phyloP scores from a whole-genome alignment of 2,888 invertebrate species.

The Caenorhabditis sp. region DNA sequence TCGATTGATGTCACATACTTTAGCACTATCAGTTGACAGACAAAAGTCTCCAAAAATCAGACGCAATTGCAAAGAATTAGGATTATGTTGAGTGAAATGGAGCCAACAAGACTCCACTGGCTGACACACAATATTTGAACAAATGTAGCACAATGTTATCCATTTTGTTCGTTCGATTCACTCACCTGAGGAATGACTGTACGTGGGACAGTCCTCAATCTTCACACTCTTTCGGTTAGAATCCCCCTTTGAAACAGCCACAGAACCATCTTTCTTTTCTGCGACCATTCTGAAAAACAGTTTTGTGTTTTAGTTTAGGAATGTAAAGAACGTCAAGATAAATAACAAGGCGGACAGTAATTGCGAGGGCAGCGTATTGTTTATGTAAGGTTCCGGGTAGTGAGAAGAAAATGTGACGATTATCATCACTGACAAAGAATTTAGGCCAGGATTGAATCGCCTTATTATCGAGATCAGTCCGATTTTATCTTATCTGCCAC shows the following conservation, averaged over 20 bases:
- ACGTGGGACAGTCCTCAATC: constrained; percentile 64
- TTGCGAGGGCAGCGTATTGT: constrained; percentile 28
- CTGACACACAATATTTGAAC: constrained; percentile 54
- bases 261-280: constrained; percentile 29
- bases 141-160: constrained; percentile 30
- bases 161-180: constrained; percentile 2
- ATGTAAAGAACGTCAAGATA: constrained; percentile 41
- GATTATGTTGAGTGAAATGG: constrained; percentile 38
- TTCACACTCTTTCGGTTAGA: constrained; percentile 57
- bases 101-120: constrained; percentile 3
- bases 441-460: constrained; percentile 30
- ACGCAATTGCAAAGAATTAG: constrained; percentile 7
- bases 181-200: constrained; percentile 65
- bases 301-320: neutral
- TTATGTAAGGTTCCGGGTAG: constrained; percentile 32
- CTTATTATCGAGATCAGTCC: neutral
- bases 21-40: constrained; percentile 24
- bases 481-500: neutral
- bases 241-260: constrained; percentile 51
- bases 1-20: constrained; percentile 7
- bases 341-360: constrained; percentile 17
- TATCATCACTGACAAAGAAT: constrained; percentile 11
- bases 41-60: neutral
- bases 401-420: constrained; percentile 15
- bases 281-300: constrained; percentile 57